Base-by-base conservation (phyloP, 2,113 vertebrate genomes). In the Myiozetetes cayanensis region DNA sequence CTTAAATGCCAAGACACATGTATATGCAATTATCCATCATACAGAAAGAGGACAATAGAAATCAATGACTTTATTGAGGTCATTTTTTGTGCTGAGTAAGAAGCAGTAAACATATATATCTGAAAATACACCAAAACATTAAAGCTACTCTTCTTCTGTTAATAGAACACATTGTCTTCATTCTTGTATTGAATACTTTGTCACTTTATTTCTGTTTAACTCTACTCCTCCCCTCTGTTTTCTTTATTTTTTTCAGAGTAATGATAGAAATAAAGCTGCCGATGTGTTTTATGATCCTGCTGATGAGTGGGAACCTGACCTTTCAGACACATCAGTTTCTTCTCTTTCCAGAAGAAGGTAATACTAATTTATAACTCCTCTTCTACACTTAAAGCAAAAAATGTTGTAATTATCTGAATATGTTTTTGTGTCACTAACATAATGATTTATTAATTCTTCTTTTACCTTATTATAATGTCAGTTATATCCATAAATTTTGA, bases 231-330 rank as follows among this genome's bases (percentile, higher is more conserved):
- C 4, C 3, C 13, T 78, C 8, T 50, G 7, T 82, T 83, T 43
- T 33, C 20, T 86, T 62, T 56, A 12, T 61, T 80, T 90, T 90
- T 95, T 95, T 50, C 96, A 99, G 99, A 98, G 95, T 87, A 97
- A 98, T 59, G 78, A 96, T 56, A 87, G 88, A 89, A 97, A 94
- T 93, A 98, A 97, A 98, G 96, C 98, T 97, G 99, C 98, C 76
- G 98, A 99, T 77, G 95, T 99, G 82, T 99, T 99, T 98, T 99
- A 99, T 92, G 98, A 99, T 93, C 99, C 99, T 50, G 98, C 97
- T 95, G 99, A 99, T 97, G 99, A 99, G 79, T 99, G 99, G 99
- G 99, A 99, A 77, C 98, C 98, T 86, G 99, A 99, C 97, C 94
- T 99, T 95, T 98, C 98, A 44, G 97, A 96, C 65, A 97, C 97